These are phyloP conservation scores for Sturnira hondurensis DNA, from an alignment of 2,113 vertebrate genomes.

Conservation along the genomic window DNA sequence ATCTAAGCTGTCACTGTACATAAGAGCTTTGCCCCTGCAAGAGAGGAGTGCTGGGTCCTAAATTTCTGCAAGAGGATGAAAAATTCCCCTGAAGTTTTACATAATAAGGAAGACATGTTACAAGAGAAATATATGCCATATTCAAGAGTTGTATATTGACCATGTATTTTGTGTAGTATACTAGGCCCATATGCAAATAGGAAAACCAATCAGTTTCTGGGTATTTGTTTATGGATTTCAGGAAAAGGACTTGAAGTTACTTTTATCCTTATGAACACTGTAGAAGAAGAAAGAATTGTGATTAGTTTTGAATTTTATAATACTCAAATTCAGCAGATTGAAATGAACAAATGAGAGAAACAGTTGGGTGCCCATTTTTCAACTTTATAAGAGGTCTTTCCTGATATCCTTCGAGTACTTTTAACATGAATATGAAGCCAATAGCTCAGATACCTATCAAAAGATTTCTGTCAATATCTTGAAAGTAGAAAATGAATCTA, in stretches of 20 bases:
- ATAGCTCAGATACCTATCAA: conserved; percentile 58
- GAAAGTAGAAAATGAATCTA: conserved; percentile 87
- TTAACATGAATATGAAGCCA: conserved; percentile 87
- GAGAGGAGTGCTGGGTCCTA: conserved; percentile 85
- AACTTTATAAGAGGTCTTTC: conserved; percentile 89
- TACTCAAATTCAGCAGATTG: conserved; percentile 83
- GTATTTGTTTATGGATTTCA: conserved; percentile 87
- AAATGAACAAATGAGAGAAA: conserved; percentile 89
- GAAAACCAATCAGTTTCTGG: conserved; percentile 86
- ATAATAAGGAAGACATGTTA: conserved; percentile 88
- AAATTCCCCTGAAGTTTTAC: conserved; percentile 81
- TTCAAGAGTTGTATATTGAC: conserved; percentile 89
- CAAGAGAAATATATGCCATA: conserved; percentile 85
- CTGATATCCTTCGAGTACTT: conserved; percentile 82
- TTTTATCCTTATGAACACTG: conserved; percentile 86
- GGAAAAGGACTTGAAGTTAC: conserved; percentile 87
- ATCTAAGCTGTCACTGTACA: not conserved
- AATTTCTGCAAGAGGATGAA: conserved; percentile 88
- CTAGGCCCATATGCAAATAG: conserved; percentile 78
- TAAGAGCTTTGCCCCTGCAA: not conserved
- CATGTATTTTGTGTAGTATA: conserved; percentile 84
- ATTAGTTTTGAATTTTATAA: conserved; percentile 89
- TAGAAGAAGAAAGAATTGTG: conserved; percentile 90
- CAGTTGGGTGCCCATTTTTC: conserved; percentile 86
- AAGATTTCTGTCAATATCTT: conserved; percentile 87